These are phyloP conservation scores for Delia radicum DNA, from an alignment of 1,140 invertebrate genomes.

Conservation along the genomic window DNA sequence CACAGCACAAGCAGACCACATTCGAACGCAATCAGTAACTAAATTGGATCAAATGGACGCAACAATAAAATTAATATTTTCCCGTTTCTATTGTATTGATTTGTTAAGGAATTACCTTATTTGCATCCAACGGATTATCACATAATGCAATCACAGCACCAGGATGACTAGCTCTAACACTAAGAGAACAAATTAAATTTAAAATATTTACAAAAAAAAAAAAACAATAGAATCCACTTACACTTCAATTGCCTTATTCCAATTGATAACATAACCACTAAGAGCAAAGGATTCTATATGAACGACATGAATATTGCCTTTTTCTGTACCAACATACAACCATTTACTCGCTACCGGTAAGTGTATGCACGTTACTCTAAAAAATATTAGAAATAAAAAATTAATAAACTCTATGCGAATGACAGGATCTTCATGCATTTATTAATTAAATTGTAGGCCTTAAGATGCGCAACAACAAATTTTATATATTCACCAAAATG, in stretches of 20 bases:
- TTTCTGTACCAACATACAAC: conserved; percentile 96
- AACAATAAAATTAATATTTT: conserved; percentile 21
- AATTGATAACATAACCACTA: conserved; percentile 98
- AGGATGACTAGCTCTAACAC: conserved; percentile 91
- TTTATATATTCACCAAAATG: no score
- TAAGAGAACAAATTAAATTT: conserved; percentile 58
- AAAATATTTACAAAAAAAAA: neutral
- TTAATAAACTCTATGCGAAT: no score
- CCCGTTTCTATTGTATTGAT: neutral
- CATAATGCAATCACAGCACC: conserved; percentile 91
- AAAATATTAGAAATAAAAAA: conserved; percentile 25
- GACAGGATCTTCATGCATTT: no score
- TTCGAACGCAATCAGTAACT: conserved; percentile 97
- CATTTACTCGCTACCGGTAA: conserved; percentile 97
- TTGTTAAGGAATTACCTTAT: conserved; percentile 69
- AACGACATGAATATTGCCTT: conserved; percentile 96
- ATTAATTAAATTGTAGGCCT: no score
- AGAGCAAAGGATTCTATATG: conserved; percentile 94
- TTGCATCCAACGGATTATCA: conserved; percentile 93
- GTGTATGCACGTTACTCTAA: conserved; percentile 89
- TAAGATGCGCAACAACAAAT: no score
- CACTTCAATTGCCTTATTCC: conserved; percentile 99
- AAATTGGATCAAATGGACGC: no score
- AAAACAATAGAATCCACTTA: conserved; percentile 72
- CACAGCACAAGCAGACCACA: conserved; percentile 91